Base-by-base conservation (phyloP, 1,140 invertebrate genomes). In the Zaprionus camerounensis region DNA sequence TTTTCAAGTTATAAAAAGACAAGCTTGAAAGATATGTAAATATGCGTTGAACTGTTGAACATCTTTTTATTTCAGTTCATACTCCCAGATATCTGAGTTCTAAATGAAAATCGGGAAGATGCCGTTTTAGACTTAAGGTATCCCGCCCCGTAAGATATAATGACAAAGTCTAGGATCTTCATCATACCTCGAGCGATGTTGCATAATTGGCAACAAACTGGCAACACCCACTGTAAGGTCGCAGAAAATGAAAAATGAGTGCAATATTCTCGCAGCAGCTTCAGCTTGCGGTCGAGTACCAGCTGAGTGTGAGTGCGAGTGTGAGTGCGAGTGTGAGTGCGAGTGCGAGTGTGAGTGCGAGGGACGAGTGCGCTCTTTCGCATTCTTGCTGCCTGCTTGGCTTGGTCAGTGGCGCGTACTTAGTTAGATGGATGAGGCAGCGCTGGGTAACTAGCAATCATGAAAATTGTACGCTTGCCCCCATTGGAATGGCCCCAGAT, bases 381-480 rank as follows among this genome's bases (percentile, higher is more conserved):
- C 72, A 74, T 62, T 69, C 65, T 46, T 34, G 55, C 20, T 38
- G 64, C 24, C 13, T 17, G 57, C 38, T 59, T 44, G 7, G 3
- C 57, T 53, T 83, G 83, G 84, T 85, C 84, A 87, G 84, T 87
- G 84, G 84, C 84, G 84, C 84, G 81, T 90, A 87, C 81, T 87
- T 88, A 75, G 83, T 77, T 82, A 75, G 73, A 76, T 76, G 69
- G 73, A 71, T 76, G 73, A 65, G 71, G 73, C 69, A 71, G 68
- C 55, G 26, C 57, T 71, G 77, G 68, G 73, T 73, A 88, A 71
- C 85, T 79, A 77, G 84, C 80, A 88, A 88, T 88, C 84, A 88
- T 76, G 84, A 81, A 88, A 88, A 88, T 88, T 88, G 84, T 90
- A 84, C 78, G 73, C 58, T 81, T 57, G 63, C 49, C 66, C 70